phyloP scores from a whole-genome alignment of 2,888 invertebrate species.

The Flexamia atlantica region DNA sequence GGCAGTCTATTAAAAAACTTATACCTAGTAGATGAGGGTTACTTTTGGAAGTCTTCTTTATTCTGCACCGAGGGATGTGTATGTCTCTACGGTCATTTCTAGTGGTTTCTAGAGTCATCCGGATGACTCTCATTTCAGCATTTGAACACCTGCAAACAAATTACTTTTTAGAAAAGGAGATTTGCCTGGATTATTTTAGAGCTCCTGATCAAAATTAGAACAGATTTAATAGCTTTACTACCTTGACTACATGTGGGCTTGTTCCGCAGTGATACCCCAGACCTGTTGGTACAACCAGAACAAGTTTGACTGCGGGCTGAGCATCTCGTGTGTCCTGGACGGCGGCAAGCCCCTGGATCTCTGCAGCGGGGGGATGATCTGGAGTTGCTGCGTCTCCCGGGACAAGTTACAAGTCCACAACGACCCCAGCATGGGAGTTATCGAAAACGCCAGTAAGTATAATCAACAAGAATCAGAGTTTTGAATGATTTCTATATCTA shows the following conservation, averaged over 20 bases:
- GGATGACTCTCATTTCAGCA: too few species aligned
- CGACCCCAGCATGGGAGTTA: conserved; percentile 75
- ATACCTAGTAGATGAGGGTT: too few species aligned
- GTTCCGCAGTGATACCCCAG: conserved; percentile 90
- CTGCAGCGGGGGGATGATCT: conserved; percentile 95
- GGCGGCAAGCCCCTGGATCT: conserved; percentile 93
- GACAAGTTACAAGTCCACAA: conserved; percentile 80
- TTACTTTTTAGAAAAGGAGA: conserved; percentile 1
- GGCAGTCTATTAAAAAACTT: too few species aligned
- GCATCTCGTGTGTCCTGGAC: conserved; percentile 93
- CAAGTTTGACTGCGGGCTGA: conserved; percentile 92
- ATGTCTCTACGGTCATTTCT: too few species aligned
- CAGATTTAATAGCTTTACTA: too few species aligned
- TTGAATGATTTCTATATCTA: neutral
- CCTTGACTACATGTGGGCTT: neutral
- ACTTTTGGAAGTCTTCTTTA: too few species aligned
- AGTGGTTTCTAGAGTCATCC: too few species aligned
- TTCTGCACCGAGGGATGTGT: too few species aligned
- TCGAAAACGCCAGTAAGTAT: conserved; percentile 94
- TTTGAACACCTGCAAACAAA: too few species aligned
- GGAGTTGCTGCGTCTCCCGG: conserved; percentile 91
- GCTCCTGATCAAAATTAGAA: too few species aligned
- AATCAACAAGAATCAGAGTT: neutral
- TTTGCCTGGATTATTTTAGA: too few species aligned
- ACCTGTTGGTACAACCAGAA: conserved; percentile 91